Conservation (phyloP, 1,140 invertebrate species). For the Macrostomum lignano region DNA sequence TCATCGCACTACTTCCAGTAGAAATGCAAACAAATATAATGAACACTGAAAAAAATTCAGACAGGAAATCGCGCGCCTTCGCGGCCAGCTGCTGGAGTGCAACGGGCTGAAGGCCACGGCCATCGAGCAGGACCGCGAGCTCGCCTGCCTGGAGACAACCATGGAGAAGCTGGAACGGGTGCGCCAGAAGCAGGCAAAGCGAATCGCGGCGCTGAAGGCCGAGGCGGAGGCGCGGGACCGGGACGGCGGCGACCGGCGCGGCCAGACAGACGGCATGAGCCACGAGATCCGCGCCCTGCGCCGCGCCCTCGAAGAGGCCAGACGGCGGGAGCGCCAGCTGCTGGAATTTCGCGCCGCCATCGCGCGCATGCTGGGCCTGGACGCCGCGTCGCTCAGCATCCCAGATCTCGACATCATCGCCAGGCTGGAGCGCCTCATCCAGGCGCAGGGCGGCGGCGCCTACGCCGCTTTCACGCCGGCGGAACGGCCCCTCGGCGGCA, state of each 20-base stretch:
- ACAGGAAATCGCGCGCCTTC: slow-evolving; percentile 17
- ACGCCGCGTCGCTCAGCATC: slow-evolving; percentile 21
- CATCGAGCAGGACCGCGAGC: slow-evolving; percentile 18
- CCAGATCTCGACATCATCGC: slow-evolving; percentile 27
- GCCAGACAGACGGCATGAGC: slow-evolving; percentile 17
- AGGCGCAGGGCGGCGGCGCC: slow-evolving; percentile 16
- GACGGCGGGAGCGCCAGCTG: slow-evolving; percentile 24
- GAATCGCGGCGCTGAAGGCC: slow-evolving; percentile 16
- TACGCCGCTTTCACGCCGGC: slow-evolving; percentile 16
- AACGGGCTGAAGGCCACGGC: slow-evolving; percentile 13
- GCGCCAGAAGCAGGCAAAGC: slow-evolving; percentile 17
- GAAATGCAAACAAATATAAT: too few species aligned
- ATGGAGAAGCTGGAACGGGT: slow-evolving; percentile 22
- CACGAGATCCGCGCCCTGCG: slow-evolving; percentile 26
- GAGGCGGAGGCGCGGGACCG: slow-evolving; percentile 11
- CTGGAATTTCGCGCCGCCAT: slow-evolving; percentile 23
- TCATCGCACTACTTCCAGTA: too few species aligned
- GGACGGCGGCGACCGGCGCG: slow-evolving; percentile 12
- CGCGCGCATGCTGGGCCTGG: slow-evolving; percentile 24
- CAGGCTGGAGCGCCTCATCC: slow-evolving; percentile 22
- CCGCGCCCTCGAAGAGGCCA: slow-evolving; percentile 16
- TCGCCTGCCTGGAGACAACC: slow-evolving; percentile 14
- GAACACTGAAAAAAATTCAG: slow-evolving; percentile 15
- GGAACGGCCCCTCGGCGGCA: slow-evolving; percentile 17
- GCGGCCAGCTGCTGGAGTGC: slow-evolving; percentile 18